Percentiles rank a stretch among this genome's conserved stretches.
Evolutionary conservation across 1,140 invertebrate species (phyloP).

Genomic region (Pararge aegeria): DNA sequence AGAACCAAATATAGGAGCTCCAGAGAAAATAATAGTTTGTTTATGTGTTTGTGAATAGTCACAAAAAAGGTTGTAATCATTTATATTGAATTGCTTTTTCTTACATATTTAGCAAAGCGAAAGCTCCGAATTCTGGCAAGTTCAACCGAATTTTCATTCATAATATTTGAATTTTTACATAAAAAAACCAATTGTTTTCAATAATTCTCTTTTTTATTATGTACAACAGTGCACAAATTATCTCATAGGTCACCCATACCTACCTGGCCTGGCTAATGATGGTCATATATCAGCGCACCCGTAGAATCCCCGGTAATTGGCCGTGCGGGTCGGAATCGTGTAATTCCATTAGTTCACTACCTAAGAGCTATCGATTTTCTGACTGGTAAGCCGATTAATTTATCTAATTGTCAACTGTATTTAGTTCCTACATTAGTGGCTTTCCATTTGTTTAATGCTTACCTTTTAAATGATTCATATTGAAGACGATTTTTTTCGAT

Average conservation of each 20-base stretch:
- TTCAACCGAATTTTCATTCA: too few relatives aligned
- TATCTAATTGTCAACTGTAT: slow-evolving; percentile 26
- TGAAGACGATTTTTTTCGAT: background rate
- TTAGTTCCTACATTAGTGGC: slow-evolving; percentile 16
- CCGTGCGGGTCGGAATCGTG: slow-evolving; percentile 26
- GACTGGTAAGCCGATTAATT: slow-evolving; percentile 29
- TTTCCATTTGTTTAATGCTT: slow-evolving; percentile 8
- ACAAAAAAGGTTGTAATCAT: too few relatives aligned
- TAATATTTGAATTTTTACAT: too few relatives aligned
- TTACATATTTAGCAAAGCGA: too few relatives aligned
- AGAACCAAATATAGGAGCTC: too few relatives aligned
- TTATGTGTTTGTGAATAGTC: too few relatives aligned
- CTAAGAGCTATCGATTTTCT: slow-evolving; percentile 29
- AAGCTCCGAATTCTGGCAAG: too few relatives aligned
- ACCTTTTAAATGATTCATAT: background rate
- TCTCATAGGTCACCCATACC: slow-evolving; percentile 10
- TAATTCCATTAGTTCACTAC: slow-evolving; percentile 32
- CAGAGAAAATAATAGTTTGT: too few relatives aligned
- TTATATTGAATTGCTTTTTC: too few relatives aligned
- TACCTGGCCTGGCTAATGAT: slow-evolving; percentile 19
- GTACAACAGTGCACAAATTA: slow-evolving; percentile 1
- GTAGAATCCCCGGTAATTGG: slow-evolving; percentile 31
- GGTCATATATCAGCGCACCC: slow-evolving; percentile 27
- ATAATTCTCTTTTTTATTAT: background rate
- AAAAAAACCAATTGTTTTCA: background rate